phyloP scores from a whole-genome alignment of 2,113 vertebrate species.

The Calonectris borealis region DNA sequence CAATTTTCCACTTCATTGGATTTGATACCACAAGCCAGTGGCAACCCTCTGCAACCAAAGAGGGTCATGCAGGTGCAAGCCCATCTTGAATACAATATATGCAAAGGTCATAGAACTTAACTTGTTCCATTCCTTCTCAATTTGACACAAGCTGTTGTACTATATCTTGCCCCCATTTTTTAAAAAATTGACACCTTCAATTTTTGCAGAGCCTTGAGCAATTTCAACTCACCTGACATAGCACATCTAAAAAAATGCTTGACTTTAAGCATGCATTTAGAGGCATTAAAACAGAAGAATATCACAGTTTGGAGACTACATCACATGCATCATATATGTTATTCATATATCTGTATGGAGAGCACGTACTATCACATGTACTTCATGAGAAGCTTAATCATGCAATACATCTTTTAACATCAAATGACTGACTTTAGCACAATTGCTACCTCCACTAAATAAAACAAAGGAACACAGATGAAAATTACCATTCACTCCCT shows the following conservation, averaged over 20 bases:
- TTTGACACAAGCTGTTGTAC: not conserved
- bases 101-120: not conserved
- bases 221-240: not conserved
- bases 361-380: not conserved
- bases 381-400: not conserved
- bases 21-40: not conserved
- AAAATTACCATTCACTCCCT: not conserved
- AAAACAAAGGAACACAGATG: not conserved
- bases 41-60: not conserved
- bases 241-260: not conserved
- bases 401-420: not conserved
- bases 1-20: slow-evolving; percentile 37
- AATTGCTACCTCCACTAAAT: not conserved
- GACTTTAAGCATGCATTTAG: not conserved
- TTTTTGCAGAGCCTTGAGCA: not conserved
- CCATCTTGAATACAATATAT: not conserved
- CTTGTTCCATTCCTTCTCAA: not conserved
- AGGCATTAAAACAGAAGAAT: not conserved
- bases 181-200: not conserved
- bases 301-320: not conserved
- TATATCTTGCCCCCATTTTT: not conserved
- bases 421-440: not conserved
- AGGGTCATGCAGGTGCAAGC: not conserved
- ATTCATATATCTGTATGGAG: not conserved
- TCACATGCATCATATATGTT: not conserved